Evolutionary conservation across 2,797 vertebrate species (phyloP).

Genomic region (Ceyx erithaca): DNA sequence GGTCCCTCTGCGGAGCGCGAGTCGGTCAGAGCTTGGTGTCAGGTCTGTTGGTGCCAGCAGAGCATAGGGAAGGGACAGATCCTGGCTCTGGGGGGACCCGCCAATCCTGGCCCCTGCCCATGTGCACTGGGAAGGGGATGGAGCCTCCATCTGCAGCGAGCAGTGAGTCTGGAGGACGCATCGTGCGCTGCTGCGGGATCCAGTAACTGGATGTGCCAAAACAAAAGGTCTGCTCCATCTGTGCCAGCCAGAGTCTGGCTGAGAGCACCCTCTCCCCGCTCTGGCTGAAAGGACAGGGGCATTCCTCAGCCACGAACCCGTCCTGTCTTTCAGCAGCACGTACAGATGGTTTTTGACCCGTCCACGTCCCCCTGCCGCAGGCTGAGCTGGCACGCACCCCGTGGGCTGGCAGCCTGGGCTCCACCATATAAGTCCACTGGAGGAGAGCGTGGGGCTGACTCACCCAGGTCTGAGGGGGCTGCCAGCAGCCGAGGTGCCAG

Average conservation of each 20-base stretch:
- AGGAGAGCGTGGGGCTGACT: neutral
- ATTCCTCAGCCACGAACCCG: neutral
- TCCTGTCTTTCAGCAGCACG: neutral
- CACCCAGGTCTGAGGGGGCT: neutral
- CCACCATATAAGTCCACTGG: neutral
- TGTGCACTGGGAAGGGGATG: neutral
- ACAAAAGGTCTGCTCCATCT: neutral
- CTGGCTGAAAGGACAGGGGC: neutral
- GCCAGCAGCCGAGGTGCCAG: neutral
- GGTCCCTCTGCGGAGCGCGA: neutral
- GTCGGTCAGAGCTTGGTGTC: fast-evolving
- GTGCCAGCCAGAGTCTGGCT: neutral
- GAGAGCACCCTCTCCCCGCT: fast-evolving
- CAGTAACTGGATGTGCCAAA: neutral
- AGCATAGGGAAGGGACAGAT: neutral
- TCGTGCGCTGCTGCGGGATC: neutral
- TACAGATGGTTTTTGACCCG: neutral
- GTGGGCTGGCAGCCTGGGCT: neutral
- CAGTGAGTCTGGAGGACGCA: neutral
- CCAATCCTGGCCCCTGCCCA: fast-evolving
- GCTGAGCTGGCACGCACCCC: neutral
- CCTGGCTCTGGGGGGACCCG: fast-evolving
- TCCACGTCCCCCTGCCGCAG: neutral
- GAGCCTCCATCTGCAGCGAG: fast-evolving
- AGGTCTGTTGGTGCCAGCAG: fast-evolving